Conservation (phyloP, 35 echinoderm and acorn worm species). For the Stichopus chloronotus region DNA sequence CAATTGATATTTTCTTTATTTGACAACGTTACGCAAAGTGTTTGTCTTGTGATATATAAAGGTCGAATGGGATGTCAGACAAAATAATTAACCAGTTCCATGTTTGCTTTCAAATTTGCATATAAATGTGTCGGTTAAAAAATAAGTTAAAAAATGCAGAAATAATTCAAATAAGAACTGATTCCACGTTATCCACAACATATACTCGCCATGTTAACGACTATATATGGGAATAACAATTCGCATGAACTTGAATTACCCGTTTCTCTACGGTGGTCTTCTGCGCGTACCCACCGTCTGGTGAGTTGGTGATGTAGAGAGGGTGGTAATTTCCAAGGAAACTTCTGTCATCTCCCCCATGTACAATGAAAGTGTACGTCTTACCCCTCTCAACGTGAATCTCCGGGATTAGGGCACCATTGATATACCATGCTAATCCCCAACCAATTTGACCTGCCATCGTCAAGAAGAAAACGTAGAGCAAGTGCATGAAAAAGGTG, state of each 20-base stretch:
- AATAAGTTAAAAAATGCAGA: too few relatives aligned
- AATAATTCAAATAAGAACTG: too few relatives aligned
- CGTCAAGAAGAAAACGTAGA: background rate
- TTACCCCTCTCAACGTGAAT: conserved; percentile 55
- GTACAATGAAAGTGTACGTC: conserved; percentile 75
- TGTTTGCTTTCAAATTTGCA: too few relatives aligned
- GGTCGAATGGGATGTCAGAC: too few relatives aligned
- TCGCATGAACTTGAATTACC: background rate
- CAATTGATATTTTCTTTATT: too few relatives aligned
- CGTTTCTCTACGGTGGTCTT: conserved; percentile 9
- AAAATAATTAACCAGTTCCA: too few relatives aligned
- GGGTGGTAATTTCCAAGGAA: conserved; percentile 72
- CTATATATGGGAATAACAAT: too few relatives aligned
- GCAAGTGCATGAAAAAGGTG: background rate
- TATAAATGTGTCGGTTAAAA: too few relatives aligned
- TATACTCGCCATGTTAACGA: too few relatives aligned
- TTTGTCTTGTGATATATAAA: too few relatives aligned
- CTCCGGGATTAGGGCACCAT: conserved; percentile 70
- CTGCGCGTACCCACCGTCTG: conserved; percentile 64
- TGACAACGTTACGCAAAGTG: too few relatives aligned
- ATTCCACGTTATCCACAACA: too few relatives aligned
- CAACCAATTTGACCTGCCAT: conserved; percentile 66
- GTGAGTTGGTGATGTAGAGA: conserved; percentile 76
- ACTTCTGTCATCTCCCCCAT: conserved; percentile 64
- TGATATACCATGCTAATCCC: conserved; percentile 91